These are phyloP conservation scores for Tursiops truncatus DNA, from an alignment of 2,113 vertebrate species.

Conservation along the genomic window DNA sequence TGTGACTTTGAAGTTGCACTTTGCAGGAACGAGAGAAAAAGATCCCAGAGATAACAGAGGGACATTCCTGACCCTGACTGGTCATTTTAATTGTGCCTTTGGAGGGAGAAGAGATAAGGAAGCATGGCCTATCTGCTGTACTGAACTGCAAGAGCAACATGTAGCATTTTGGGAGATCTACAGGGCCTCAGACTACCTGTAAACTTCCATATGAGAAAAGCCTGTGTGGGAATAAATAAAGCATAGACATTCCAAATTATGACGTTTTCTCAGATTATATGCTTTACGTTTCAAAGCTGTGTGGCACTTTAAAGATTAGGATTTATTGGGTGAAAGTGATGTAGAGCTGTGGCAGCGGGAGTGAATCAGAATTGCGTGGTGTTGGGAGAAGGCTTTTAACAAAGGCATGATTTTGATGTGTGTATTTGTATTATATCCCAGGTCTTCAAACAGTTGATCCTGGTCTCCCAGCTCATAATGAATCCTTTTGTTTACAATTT, in stretches of 20 bases:
- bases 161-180: not conserved
- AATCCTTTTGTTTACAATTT: not conserved
- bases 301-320: not conserved
- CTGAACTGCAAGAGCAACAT: not conserved
- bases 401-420: not conserved
- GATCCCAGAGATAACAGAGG: not conserved
- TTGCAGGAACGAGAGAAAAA: not conserved
- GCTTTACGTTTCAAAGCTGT: not conserved
- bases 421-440: not conserved
- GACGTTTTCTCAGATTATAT: not conserved
- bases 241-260: not conserved
- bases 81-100: not conserved
- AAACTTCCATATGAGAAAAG: not conserved
- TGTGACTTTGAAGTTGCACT: not conserved
- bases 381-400: not conserved
- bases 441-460: not conserved
- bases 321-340: not conserved
- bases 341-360: not conserved
- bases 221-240: not conserved
- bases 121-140: too few relatives aligned
- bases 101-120: not conserved
- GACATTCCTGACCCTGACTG: not conserved
- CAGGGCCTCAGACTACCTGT: not conserved
- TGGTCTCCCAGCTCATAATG: not conserved
- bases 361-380: not conserved